These are phyloP conservation scores for Thomomys bottae DNA, from an alignment of 2,113 vertebrate species.

Conservation along the genomic window DNA sequence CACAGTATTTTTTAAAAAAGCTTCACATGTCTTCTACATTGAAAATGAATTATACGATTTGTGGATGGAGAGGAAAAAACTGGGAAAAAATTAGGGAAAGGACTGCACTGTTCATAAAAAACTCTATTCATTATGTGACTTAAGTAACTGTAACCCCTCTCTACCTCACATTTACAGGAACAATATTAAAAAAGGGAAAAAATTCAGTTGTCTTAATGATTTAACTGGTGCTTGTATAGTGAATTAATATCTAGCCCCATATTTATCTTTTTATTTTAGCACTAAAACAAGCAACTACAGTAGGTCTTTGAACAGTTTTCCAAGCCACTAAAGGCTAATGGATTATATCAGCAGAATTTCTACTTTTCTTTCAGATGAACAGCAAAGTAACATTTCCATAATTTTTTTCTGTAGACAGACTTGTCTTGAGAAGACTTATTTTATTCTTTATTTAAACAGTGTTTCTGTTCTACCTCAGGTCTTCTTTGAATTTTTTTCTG, in stretches of 20 bases:
- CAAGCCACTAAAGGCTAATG: background rate
- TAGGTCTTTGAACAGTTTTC: conserved; percentile 2
- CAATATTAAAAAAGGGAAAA: no score
- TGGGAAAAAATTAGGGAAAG: no score
- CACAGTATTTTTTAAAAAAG: background rate
- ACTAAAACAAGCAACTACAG: background rate
- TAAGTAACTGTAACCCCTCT: no score
- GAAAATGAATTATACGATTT: no score
- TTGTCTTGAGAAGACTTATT: background rate
- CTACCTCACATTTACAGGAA: no score
- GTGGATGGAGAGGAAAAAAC: no score
- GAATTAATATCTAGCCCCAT: background rate
- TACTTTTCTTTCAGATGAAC: background rate
- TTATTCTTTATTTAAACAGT: conserved; percentile 4
- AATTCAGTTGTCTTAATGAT: background rate
- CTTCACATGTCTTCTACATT: no score
- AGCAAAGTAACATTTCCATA: background rate
- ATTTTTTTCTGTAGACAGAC: background rate
- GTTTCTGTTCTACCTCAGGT: background rate
- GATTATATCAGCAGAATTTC: background rate
- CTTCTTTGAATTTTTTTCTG: background rate
- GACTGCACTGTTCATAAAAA: no score
- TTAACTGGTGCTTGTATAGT: background rate
- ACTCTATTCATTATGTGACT: no score
- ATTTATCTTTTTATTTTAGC: background rate